phyloP scores from a whole-genome alignment of 2,113 vertebrate species.

The Procavia capensis region DNA sequence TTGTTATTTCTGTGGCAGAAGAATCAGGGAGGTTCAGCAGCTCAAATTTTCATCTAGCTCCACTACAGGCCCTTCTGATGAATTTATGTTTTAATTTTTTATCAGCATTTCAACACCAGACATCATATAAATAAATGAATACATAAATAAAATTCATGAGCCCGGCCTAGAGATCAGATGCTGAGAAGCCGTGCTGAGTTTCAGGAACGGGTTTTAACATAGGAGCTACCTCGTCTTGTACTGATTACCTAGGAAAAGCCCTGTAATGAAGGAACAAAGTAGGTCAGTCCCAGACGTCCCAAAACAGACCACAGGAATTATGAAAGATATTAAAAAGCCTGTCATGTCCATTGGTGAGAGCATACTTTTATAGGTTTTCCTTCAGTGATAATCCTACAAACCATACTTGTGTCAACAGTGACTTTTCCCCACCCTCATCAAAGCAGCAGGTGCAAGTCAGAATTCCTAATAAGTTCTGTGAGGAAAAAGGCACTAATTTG shows the following conservation, averaged over 20 bases:
- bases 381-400: neutral
- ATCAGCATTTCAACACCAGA: neutral
- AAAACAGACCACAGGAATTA: conserved; percentile 28
- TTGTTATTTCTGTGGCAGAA: conserved; percentile 55
- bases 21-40: conserved; percentile 45
- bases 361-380: neutral
- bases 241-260: conserved; percentile 72
- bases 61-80: conserved; percentile 7
- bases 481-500: neutral
- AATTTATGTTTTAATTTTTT: conserved; percentile 69
- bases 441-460: neutral
- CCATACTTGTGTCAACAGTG: neutral
- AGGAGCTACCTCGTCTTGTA: conserved; percentile 57
- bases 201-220: conserved; percentile 53
- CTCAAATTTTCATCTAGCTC: conserved; percentile 61
- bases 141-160: conserved; percentile 71
- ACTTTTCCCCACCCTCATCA: neutral
- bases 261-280: conserved; percentile 52
- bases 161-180: conserved; percentile 27
- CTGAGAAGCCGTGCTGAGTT: conserved; percentile 43
- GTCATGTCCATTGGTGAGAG: neutral
- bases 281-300: conserved; percentile 57
- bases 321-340: conserved; percentile 3
- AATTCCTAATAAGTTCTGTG: neutral
- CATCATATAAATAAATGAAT: conserved; percentile 70